Percentiles rank a stretch among this genome's conserved stretches.
Evolutionary conservation across 1,140 invertebrate species (phyloP).

Genomic region (Drosophila eugracilis): DNA sequence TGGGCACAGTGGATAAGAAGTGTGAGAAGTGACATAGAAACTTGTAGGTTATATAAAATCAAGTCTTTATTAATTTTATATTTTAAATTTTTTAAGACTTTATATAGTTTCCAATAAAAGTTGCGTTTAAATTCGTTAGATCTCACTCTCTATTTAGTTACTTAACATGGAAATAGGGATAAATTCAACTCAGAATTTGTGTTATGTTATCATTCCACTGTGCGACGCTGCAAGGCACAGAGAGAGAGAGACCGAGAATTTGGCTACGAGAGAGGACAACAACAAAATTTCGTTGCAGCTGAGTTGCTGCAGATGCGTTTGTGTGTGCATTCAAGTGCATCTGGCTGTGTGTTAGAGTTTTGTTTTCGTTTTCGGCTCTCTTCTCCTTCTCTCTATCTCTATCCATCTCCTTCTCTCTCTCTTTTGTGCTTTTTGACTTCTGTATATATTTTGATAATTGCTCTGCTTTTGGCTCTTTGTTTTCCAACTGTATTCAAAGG

Average conservation of each 20-base stretch:
- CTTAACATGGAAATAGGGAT: no score
- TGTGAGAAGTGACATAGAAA: not conserved
- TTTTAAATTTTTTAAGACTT: no score
- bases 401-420: slow-evolving; percentile 12
- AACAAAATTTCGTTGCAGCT: slow-evolving; percentile 67
- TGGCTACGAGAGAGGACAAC: slow-evolving; percentile 19
- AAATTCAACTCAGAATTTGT: no score
- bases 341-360: slow-evolving; percentile 44
- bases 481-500: slow-evolving; percentile 43
- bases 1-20: slow-evolving; percentile 32
- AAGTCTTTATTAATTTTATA: not conserved
- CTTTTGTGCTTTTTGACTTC: slow-evolving; percentile 20
- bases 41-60: not conserved
- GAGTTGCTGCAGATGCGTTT: slow-evolving; percentile 34
- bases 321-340: slow-evolving; percentile 38
- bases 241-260: slow-evolving; percentile 2
- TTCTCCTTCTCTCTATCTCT: slow-evolving; percentile 14
- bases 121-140: no score
- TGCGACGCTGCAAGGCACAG: slow-evolving; percentile 13
- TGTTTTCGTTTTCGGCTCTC: slow-evolving; percentile 41
- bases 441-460: slow-evolving; percentile 72
- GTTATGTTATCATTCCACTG: slow-evolving; percentile 8
- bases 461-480: slow-evolving; percentile 59
- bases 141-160: no score
- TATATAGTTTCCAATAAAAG: no score